A percentile compares a stretch with the other conserved stretches of the same genome.
Evolutionary conservation across 2,113 vertebrate genomes (phyloP).

Genomic region (Crotalus helleri): DNA sequence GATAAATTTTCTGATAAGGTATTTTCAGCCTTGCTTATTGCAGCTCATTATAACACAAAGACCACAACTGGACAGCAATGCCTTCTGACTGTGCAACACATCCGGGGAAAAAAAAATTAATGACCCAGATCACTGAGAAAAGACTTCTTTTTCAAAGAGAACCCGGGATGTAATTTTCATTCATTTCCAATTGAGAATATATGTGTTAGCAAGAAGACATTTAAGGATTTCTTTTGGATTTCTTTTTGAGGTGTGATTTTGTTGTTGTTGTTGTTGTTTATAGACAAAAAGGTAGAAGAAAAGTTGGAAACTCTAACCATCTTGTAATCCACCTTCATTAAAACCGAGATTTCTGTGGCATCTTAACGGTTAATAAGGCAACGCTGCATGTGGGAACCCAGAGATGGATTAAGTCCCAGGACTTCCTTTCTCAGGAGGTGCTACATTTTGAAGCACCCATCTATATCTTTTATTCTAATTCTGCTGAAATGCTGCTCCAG

Average conservation of each 20-base stretch:
- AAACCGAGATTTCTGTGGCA: background rate
- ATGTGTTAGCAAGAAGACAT: background rate
- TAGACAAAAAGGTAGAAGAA: background rate
- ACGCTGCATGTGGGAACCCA: background rate
- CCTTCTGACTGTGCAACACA: background rate
- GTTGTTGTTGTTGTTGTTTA: background rate
- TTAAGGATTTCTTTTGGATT: background rate
- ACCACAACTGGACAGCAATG: background rate
- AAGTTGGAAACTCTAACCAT: background rate
- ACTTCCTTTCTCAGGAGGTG: background rate
- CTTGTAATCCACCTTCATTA: background rate
- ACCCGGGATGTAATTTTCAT: background rate
- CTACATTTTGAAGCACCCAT: slow-evolving; percentile 9
- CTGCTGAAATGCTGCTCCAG: slow-evolving; percentile 18
- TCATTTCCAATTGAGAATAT: background rate
- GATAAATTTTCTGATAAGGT: background rate
- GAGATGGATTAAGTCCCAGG: background rate
- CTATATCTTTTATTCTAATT: slow-evolving; percentile 22
- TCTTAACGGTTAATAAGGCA: background rate
- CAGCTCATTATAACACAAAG: background rate
- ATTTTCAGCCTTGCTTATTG: background rate
- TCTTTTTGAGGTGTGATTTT: background rate
- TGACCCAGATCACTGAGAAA: background rate
- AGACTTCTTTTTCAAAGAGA: background rate
- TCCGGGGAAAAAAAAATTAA: background rate